Conservation (phyloP, 2,888 invertebrate species). For the Agrochola lota region DNA sequence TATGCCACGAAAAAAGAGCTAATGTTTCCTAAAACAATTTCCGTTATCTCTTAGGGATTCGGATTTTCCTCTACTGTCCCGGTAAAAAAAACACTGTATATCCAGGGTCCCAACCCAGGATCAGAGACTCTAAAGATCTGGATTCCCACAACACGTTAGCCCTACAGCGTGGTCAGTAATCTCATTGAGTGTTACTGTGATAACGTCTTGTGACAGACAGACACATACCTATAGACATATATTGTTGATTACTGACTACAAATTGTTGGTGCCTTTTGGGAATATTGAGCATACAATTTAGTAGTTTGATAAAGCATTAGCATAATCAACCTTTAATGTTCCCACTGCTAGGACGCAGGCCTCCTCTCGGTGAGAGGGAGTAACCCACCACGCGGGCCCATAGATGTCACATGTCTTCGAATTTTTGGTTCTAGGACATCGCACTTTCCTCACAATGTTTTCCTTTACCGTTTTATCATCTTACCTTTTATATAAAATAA, state of each 20-base stretch:
- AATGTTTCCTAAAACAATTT: not conserved
- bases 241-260: no score
- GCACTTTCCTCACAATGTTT: no score
- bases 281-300: not conserved
- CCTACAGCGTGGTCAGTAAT: not conserved
- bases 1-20: no score
- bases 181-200: not conserved
- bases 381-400: no score
- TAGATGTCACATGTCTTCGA: no score
- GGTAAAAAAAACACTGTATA: not conserved
- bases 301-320: not conserved
- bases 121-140: not conserved
- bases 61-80: not conserved
- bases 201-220: not conserved
- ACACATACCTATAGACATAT: not conserved
- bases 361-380: no score
- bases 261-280: not conserved
- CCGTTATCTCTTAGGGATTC: not conserved
- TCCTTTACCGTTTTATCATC: no score
- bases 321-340: no score
- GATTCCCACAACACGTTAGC: not conserved
- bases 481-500: not conserved
- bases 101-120: not conserved
- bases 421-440: no score
- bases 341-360: no score